A percentile compares a stretch with the other conserved stretches of the same genome.
Evolutionary conservation across 2,888 invertebrate genomes (phyloP).

Genomic region (Cartodere bifasciata): DNA sequence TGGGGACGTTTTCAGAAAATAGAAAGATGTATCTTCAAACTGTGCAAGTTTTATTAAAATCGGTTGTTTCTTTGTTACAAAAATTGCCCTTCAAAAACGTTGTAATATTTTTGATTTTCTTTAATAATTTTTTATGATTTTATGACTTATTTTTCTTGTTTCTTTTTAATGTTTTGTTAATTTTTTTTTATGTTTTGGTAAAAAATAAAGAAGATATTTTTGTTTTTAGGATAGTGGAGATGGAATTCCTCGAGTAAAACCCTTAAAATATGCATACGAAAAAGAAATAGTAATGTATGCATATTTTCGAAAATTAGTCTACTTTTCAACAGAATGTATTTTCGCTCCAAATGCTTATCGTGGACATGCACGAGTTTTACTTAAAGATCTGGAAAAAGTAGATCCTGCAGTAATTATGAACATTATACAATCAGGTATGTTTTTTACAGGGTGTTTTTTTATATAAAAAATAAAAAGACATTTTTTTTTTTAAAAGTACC

Average conservation of each 20-base stretch:
- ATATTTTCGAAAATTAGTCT: slow-evolving; percentile 87
- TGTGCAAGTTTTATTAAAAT: too few relatives aligned
- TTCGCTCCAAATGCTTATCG: slow-evolving; percentile 98
- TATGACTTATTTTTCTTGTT: too few relatives aligned
- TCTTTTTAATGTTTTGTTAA: too few relatives aligned
- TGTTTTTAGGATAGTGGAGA: slow-evolving; percentile 61
- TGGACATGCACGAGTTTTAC: slow-evolving; percentile 76
- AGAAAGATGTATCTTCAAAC: too few relatives aligned
- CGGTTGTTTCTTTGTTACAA: too few relatives aligned
- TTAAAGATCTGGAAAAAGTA: slow-evolving; percentile 92
- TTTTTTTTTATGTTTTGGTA: too few relatives aligned
- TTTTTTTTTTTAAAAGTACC: too few relatives aligned
- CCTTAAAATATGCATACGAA: slow-evolving; percentile 94
- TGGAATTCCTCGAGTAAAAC: slow-evolving; percentile 84
- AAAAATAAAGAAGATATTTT: too few relatives aligned
- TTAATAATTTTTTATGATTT: too few relatives aligned
- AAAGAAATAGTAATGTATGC: slow-evolving; percentile 99
- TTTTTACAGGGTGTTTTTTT: slow-evolving; percentile 1
- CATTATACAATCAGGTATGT: slow-evolving; percentile 74
- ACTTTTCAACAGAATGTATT: slow-evolving; percentile 97
- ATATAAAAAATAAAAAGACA: not conserved
- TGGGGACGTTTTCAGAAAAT: too few relatives aligned
- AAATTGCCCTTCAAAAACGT: too few relatives aligned
- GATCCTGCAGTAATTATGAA: slow-evolving; percentile 86
- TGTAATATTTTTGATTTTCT: too few relatives aligned